Percentiles rank a stretch among this genome's conserved stretches.
Evolutionary conservation across 2,797 vertebrate genomes (phyloP).

Genomic region (Ptychobarbus kaznakovi): DNA sequence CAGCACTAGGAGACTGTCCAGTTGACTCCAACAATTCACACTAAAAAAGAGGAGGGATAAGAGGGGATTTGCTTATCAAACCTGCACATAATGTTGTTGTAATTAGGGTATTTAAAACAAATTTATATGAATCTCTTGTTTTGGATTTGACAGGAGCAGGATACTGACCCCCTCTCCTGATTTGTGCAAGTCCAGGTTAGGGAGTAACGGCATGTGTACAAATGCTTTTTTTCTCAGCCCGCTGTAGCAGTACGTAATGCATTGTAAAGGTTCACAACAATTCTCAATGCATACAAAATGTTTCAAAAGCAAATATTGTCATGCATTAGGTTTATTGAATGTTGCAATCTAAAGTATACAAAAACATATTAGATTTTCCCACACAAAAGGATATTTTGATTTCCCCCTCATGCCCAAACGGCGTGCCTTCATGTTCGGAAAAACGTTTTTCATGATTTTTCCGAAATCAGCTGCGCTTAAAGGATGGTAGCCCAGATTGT

Average conservation of each 20-base stretch:
- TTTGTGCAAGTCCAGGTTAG: constrained; percentile 97
- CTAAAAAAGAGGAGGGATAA: constrained; percentile 67
- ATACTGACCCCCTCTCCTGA: constrained; percentile 92
- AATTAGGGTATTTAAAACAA: neutral
- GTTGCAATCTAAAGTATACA: neutral
- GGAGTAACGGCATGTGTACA: constrained; percentile 98
- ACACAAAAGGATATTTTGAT: constrained; percentile 98
- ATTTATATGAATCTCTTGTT: neutral
- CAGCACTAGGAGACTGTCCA: constrained; percentile 90
- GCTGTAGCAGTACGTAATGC: constrained; percentile 96
- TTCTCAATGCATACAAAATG: neutral
- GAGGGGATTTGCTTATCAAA: neutral
- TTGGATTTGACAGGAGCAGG: neutral
- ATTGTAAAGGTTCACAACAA: constrained; percentile 82
- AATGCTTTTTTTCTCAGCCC: constrained; percentile 99
- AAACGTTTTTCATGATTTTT: constrained; percentile 99
- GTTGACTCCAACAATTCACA: constrained; percentile 91
- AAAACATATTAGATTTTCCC: neutral
- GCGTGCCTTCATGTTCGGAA: constrained; percentile 99
- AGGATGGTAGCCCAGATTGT: constrained; percentile 98
- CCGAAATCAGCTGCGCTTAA: constrained; percentile 98
- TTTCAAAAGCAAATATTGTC: neutral
- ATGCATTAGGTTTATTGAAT: neutral
- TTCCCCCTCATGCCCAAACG: constrained; percentile 99
- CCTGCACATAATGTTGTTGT: neutral